A percentile compares a stretch with the other conserved stretches of the same genome.
Conservation (phyloP, 37 sponge, comb jelly and placozoan species). For the Theonella swinhoei region DNA sequence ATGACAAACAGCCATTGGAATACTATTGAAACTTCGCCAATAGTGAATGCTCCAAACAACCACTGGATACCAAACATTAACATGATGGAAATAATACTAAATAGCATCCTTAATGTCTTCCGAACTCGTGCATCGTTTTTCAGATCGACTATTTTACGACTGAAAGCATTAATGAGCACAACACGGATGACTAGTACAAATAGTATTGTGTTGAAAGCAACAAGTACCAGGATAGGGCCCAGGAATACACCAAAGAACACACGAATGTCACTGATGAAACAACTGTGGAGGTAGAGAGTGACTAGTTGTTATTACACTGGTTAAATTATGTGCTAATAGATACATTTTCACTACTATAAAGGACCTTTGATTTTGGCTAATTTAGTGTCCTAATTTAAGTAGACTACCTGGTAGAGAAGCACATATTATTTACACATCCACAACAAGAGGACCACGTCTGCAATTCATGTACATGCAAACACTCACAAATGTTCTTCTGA, state of each 20-base stretch:
- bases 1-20: constrained; percentile 64
- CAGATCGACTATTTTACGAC: neutral
- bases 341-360: neutral
- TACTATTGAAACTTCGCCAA: constrained; percentile 10
- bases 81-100: constrained; percentile 44
- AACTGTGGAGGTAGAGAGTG: constrained; percentile 14
- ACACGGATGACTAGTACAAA: constrained; percentile 29
- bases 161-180: constrained; percentile 32
- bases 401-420: no score
- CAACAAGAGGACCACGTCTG: neutral
- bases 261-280: constrained; percentile 49
- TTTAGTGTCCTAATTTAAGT: no score
- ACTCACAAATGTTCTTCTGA: neutral
- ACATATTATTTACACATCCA: no score
- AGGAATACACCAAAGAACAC: constrained; percentile 53
- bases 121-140: neutral
- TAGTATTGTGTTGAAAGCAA: constrained; percentile 50
- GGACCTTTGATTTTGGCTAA: neutral
- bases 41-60: constrained; percentile 61
- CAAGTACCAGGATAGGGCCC: constrained; percentile 38
- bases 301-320: neutral
- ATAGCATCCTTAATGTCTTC: constrained; percentile 10
- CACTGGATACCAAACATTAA: constrained; percentile 56
- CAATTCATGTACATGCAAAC: neutral
- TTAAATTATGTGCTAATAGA: neutral